Percentiles rank a stretch among this genome's conserved stretches.
These are phyloP conservation scores for Seladonia tumulorum DNA, from an alignment of 2,888 invertebrate species.

Conservation along the genomic window DNA sequence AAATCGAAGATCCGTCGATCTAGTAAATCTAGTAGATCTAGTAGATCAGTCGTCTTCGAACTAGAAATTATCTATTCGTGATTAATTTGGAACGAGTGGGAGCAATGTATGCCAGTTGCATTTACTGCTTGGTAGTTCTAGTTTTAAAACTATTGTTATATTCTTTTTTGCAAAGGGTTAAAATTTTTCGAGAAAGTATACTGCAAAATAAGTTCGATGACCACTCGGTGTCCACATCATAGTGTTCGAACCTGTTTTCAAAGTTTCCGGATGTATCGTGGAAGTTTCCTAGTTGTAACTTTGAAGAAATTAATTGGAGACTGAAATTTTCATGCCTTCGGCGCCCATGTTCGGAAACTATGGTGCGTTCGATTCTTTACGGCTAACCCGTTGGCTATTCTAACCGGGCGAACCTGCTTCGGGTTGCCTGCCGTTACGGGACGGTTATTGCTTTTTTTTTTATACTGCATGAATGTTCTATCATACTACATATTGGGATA, in stretches of 20 bases:
- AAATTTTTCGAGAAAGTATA: background rate
- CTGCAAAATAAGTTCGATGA: background rate
- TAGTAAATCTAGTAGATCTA: too few species aligned
- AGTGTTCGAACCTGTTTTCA: background rate
- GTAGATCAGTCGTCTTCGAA: background rate
- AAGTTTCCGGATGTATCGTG: background rate
- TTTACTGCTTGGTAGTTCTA: too few species aligned
- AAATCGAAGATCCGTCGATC: background rate
- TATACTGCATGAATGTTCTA: background rate
- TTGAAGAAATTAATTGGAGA: background rate
- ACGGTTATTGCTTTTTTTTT: background rate
- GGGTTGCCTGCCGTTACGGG: background rate
- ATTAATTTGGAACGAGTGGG: too few species aligned
- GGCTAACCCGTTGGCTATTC: background rate
- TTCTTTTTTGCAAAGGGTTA: too few species aligned
- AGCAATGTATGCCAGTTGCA: too few species aligned
- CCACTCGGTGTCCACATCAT: background rate
- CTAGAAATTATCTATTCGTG: too few species aligned
- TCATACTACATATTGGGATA: slow-evolving; percentile 1
- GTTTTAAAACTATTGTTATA: too few species aligned
- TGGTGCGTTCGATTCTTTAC: background rate
- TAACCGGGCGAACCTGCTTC: background rate
- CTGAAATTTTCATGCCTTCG: background rate
- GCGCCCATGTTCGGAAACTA: background rate
- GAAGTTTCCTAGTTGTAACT: background rate